Conservation (phyloP, 2,888 invertebrate genomes). For the Hydropsyche betteni region DNA sequence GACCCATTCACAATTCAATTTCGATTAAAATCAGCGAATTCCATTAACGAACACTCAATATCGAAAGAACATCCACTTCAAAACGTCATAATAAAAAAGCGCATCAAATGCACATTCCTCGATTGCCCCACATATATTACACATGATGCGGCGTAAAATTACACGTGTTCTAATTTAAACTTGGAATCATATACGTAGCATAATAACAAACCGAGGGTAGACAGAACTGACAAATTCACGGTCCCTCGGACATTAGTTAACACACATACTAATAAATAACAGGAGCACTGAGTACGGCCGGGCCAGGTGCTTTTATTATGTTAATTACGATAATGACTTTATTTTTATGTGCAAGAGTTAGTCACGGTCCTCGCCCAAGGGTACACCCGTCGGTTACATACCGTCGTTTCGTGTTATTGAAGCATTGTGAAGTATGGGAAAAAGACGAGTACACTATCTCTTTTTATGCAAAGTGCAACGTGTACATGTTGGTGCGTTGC, state of each 20-base stretch:
- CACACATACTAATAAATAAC: too few relatives aligned
- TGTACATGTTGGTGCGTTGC: background rate
- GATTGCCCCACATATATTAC: too few relatives aligned
- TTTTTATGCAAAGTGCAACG: background rate
- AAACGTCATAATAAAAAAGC: too few relatives aligned
- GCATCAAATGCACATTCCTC: too few relatives aligned
- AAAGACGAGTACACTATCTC: background rate
- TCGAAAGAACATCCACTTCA: too few relatives aligned
- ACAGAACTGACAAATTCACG: constrained; percentile 8
- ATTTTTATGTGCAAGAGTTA: constrained; percentile 5
- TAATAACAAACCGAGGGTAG: too few relatives aligned
- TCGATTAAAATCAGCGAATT: too few relatives aligned
- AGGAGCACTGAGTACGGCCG: background rate
- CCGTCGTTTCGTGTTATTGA: background rate
- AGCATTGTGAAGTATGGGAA: background rate
- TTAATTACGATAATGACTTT: constrained; percentile 16
- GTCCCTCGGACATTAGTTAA: background rate
- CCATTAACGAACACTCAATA: too few relatives aligned
- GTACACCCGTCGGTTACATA: background rate
- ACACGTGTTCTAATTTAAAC: too few relatives aligned
- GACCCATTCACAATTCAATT: too few relatives aligned
- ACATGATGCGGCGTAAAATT: too few relatives aligned
- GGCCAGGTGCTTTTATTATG: constrained; percentile 14
- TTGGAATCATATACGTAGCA: too few relatives aligned
- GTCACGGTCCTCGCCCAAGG: constrained; percentile 7